Evolutionary conservation across 2,888 invertebrate species (phyloP).

Genomic region (Azorinus chamasolen): DNA sequence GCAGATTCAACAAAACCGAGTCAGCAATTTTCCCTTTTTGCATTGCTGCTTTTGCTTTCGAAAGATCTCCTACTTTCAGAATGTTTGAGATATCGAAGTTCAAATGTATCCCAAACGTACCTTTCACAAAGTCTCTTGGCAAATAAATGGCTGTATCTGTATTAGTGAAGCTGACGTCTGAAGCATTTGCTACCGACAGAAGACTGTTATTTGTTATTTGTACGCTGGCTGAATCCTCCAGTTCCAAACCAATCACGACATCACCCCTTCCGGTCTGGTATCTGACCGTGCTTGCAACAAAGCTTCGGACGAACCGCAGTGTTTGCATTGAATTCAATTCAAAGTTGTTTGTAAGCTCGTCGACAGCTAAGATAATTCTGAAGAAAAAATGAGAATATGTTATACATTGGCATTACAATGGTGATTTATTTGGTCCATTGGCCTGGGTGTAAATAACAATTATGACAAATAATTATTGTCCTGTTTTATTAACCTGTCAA

Average conservation of each 20-base stretch:
- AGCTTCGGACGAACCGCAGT: slow-evolving; percentile 26
- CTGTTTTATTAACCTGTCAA: too few species aligned
- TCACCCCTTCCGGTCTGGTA: slow-evolving; percentile 15
- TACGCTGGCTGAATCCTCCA: not conserved
- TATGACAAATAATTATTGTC: too few species aligned
- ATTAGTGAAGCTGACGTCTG: slow-evolving; percentile 17
- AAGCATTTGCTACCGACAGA: slow-evolving; percentile 5
- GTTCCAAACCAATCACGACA: slow-evolving; percentile 39
- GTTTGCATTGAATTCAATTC: not conserved
- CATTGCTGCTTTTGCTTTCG: too few species aligned
- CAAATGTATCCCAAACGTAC: too few species aligned
- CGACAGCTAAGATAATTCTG: slow-evolving; percentile 56
- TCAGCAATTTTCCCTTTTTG: too few species aligned
- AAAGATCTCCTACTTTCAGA: too few species aligned
- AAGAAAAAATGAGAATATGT: slow-evolving; percentile 8
- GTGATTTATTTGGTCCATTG: not conserved
- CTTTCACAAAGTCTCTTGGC: slow-evolving; percentile 45
- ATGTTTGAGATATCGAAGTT: too few species aligned
- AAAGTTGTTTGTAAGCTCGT: slow-evolving; percentile 38
- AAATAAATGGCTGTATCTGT: slow-evolving; percentile 66
- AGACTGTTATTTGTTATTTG: not conserved
- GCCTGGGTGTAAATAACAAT: too few species aligned
- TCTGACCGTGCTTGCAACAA: slow-evolving; percentile 37
- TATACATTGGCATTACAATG: too few species aligned
- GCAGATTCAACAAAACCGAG: too few species aligned